Percentiles rank a stretch among this genome's conserved stretches.
These are phyloP conservation scores for Salarias fasciatus DNA, from an alignment of 2,797 vertebrate species.

Conservation along the genomic window DNA sequence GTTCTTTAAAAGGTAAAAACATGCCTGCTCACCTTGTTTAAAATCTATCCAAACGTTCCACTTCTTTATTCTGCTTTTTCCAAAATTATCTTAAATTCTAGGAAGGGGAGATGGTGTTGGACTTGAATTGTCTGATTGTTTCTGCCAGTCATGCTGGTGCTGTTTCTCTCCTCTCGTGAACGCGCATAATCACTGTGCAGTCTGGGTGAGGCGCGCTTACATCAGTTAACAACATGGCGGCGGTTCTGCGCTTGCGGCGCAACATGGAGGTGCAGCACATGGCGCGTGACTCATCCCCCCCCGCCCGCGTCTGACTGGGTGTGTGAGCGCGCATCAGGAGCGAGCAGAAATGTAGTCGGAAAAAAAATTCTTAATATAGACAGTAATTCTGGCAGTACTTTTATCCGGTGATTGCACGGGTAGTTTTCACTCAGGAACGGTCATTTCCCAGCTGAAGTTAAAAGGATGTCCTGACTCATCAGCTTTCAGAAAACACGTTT, in stretches of 20 bases:
- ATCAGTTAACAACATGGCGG: constrained; percentile 81
- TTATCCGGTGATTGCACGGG: too few species aligned
- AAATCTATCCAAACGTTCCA: too few species aligned
- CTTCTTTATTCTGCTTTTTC: too few species aligned
- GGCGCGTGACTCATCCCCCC: constrained; percentile 40
- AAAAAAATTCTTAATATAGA: too few species aligned
- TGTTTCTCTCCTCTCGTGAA: constrained; percentile 26
- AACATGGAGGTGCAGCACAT: constrained; percentile 80
- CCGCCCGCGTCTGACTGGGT: constrained; percentile 13
- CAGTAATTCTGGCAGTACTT: too few species aligned
- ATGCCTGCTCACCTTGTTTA: too few species aligned
- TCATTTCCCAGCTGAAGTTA: too few species aligned
- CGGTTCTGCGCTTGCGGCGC: constrained; percentile 37
- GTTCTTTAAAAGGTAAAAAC: too few species aligned
- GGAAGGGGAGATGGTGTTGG: background rate
- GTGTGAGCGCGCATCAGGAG: background rate
- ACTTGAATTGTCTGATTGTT: constrained; percentile 3
- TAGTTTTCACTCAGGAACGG: too few species aligned
- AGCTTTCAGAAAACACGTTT: too few species aligned
- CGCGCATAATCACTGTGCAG: constrained; percentile 46
- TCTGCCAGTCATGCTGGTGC: constrained; percentile 58
- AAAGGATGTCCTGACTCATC: too few species aligned
- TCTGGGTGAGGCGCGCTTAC: constrained; percentile 36
- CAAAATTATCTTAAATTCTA: too few species aligned
- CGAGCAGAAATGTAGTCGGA: background rate